Conservation (phyloP, 2,888 invertebrate species). For the Patella pellucida region DNA sequence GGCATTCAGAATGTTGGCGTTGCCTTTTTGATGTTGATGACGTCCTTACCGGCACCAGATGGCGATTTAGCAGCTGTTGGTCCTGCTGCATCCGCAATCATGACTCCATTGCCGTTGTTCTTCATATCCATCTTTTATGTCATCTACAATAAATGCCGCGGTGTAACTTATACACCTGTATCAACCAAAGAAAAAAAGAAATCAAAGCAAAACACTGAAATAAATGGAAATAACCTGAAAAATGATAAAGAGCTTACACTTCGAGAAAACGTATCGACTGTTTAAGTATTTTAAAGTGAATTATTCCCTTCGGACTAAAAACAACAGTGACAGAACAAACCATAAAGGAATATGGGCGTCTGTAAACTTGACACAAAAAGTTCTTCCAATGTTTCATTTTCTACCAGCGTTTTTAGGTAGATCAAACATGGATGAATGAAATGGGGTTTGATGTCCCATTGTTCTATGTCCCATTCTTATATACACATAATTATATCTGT, state of each 20-base stretch:
- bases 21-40: conserved; percentile 87
- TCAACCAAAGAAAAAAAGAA: neutral
- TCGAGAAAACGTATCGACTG: neutral
- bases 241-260: neutral
- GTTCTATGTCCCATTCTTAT: too few relatives aligned
- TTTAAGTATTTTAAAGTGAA: neutral
- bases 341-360: too few relatives aligned
- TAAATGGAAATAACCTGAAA: neutral
- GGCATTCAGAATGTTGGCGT: conserved; percentile 94
- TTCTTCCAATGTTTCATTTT: too few relatives aligned
- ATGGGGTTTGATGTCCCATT: too few relatives aligned
- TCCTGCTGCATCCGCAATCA: conserved; percentile 79
- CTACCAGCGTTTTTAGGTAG: too few relatives aligned
- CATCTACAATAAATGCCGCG: conserved; percentile 42
- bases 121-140: conserved; percentile 57
- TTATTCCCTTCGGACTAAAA: too few relatives aligned
- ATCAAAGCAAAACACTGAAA: neutral
- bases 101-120: conserved; percentile 91
- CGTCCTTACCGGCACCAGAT: conserved; percentile 86
- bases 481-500: too few relatives aligned
- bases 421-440: too few relatives aligned
- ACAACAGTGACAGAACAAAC: too few relatives aligned
- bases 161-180: neutral
- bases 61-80: conserved; percentile 85
- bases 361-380: too few relatives aligned